These are phyloP conservation scores for Thomomys bottae DNA, from an alignment of 2,113 vertebrate genomes.

Conservation along the genomic window DNA sequence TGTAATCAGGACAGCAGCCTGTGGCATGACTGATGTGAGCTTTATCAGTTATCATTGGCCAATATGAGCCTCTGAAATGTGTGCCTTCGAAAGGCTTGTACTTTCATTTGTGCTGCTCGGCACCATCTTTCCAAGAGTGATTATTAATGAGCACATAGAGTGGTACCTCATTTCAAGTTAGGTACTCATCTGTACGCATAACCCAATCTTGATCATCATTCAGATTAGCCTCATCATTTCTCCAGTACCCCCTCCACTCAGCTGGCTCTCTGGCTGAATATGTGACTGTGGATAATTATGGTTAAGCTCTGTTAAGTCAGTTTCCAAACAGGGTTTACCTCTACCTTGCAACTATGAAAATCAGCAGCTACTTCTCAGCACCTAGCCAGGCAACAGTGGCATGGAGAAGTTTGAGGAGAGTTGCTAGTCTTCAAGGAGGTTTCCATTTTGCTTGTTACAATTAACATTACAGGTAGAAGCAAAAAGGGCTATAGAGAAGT, in stretches of 20 bases:
- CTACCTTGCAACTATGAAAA: neutral
- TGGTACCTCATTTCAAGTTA: constrained; percentile 31
- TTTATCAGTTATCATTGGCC: constrained; percentile 21
- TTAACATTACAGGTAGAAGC: neutral
- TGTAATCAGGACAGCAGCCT: constrained; percentile 47
- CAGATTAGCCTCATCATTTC: constrained; percentile 60
- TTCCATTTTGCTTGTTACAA: neutral
- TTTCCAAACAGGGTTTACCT: neutral
- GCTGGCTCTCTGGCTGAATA: constrained; percentile 16
- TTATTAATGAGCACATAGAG: constrained; percentile 21
- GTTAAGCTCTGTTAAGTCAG: constrained; percentile 20
- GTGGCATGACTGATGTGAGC: constrained; percentile 61
- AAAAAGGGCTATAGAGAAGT: accelerated
- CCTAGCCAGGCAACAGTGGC: neutral
- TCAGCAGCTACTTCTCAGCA: neutral
- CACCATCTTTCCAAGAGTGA: constrained; percentile 16
- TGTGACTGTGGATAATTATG: constrained; percentile 57
- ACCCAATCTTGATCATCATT: constrained; percentile 36
- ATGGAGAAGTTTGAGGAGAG: neutral
- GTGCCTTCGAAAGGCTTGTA: constrained; percentile 33
- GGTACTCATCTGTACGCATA: constrained; percentile 1
- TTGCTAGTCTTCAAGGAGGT: neutral
- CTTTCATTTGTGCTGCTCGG: constrained; percentile 15
- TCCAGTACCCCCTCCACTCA: constrained; percentile 15
- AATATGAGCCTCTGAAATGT: constrained; percentile 37